phyloP scores from a whole-genome alignment of 2,888 invertebrate species.

The Caenorhabditis plicata region DNA sequence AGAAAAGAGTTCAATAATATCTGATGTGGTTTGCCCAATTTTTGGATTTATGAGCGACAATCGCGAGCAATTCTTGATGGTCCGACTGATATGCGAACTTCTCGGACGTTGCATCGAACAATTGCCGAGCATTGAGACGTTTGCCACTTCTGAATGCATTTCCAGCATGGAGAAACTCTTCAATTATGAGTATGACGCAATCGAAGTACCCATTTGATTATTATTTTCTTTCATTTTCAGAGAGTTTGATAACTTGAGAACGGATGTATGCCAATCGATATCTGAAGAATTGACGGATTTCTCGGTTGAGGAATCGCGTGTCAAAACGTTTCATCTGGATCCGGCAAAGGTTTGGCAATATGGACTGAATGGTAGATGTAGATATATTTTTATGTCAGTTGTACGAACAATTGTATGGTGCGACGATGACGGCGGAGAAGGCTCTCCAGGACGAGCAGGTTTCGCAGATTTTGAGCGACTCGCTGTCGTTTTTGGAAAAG shows the following conservation, averaged over 20 bases:
- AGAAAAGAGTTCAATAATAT: too few relatives aligned
- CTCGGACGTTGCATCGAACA: slow-evolving; percentile 34
- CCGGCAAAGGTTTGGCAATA: too few relatives aligned
- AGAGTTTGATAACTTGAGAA: slow-evolving; percentile 22
- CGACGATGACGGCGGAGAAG: slow-evolving; percentile 18
- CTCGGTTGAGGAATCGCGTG: slow-evolving; percentile 26
- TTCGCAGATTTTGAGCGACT: slow-evolving; percentile 39
- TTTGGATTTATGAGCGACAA: slow-evolving; percentile 79
- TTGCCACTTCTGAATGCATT: not conserved
- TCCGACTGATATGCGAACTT: slow-evolving; percentile 67
- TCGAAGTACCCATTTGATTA: not conserved
- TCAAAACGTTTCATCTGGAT: slow-evolving; percentile 29
- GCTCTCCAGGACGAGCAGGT: slow-evolving; percentile 40
- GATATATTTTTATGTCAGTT: too few relatives aligned
- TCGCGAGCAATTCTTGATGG: slow-evolving; percentile 77
- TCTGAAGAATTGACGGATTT: slow-evolving; percentile 19
- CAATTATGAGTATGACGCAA: not conserved
- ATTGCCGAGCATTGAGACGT: slow-evolving; percentile 18
- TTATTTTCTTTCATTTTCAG: not conserved
- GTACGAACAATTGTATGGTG: slow-evolving; percentile 22
- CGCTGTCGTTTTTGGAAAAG: slow-evolving; percentile 46
- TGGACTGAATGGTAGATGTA: too few relatives aligned
- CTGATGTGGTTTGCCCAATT: slow-evolving; percentile 75
- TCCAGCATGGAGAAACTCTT: not conserved
- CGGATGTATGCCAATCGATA: slow-evolving; percentile 23